Percentiles rank a stretch among this genome's conserved stretches.
These are phyloP conservation scores for Paramuricea clavata DNA, from an alignment of 92 coral and sea anemone genomes.

Conservation along the genomic window DNA sequence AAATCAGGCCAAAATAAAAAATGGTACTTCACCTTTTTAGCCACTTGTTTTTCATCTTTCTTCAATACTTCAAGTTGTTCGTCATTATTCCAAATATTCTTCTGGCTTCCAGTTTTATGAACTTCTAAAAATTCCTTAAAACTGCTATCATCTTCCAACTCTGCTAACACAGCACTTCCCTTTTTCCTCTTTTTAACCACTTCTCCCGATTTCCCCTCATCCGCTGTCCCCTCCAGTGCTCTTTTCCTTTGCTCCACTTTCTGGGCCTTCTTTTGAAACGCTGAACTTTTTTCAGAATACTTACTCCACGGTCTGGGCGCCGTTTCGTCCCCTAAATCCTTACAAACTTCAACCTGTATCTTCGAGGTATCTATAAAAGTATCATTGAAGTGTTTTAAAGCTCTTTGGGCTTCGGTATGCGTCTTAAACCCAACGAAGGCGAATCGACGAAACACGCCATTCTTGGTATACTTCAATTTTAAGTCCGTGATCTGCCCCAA, in stretches of 20 bases:
- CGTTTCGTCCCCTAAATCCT: slow-evolving; percentile 83
- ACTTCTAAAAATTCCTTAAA: slow-evolving; percentile 87
- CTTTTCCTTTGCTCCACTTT: slow-evolving; percentile 31
- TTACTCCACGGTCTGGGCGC: slow-evolving; percentile 94
- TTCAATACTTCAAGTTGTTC: slow-evolving; percentile 20
- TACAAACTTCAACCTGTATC: slow-evolving; percentile 81
- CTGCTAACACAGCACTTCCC: slow-evolving; percentile 54
- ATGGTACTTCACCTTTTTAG: slow-evolving; percentile 1
- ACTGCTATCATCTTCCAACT: slow-evolving; percentile 78
- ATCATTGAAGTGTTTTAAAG: slow-evolving; percentile 80
- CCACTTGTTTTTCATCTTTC: background rate
- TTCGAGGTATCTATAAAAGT: slow-evolving; percentile 91
- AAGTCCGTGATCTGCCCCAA: slow-evolving; percentile 94
- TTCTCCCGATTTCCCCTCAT: slow-evolving; percentile 19
- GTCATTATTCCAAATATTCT: slow-evolving; percentile 77
- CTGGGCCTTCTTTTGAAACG: slow-evolving; percentile 72
- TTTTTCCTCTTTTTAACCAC: slow-evolving; percentile 40
- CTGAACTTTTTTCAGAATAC: slow-evolving; percentile 93
- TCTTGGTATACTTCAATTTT: slow-evolving; percentile 80
- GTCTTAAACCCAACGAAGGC: slow-evolving; percentile 93
- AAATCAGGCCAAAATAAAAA: too few relatives aligned
- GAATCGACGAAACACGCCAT: slow-evolving; percentile 90
- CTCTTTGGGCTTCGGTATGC: slow-evolving; percentile 80
- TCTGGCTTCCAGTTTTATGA: slow-evolving; percentile 76
- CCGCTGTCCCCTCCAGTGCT: slow-evolving; percentile 27